These are phyloP conservation scores for Leptopilina clavipes DNA, from an alignment of 1,140 invertebrate species.

Conservation along the genomic window DNA sequence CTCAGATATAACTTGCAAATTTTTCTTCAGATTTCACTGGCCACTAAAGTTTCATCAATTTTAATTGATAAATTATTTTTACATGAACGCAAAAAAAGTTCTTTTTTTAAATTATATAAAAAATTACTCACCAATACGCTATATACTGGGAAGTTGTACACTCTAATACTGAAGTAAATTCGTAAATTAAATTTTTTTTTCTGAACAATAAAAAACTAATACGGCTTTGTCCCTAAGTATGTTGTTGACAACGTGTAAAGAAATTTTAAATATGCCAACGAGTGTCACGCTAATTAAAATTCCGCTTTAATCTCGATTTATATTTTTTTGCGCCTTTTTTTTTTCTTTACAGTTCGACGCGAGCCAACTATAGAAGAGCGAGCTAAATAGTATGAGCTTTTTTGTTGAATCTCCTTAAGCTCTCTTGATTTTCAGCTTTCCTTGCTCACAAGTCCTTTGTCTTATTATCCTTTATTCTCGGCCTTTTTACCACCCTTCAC, in stretches of 20 bases:
- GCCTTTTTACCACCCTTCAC: background rate
- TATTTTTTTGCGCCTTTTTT: background rate
- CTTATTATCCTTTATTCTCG: background rate
- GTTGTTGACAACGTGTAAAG: conserved; percentile 23
- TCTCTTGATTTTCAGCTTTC: conserved; percentile 14
- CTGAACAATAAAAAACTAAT: too few relatives aligned
- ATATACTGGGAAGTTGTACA: too few relatives aligned
- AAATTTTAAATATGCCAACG: conserved; percentile 41
- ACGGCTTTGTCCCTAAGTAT: background rate
- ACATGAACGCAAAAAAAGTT: conserved; percentile 43
- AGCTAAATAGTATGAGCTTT: conserved; percentile 14
- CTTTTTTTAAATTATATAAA: too few relatives aligned
- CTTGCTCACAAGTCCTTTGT: conserved; percentile 1
- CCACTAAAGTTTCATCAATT: background rate
- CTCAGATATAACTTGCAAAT: conserved; percentile 15
- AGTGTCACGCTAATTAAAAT: conserved; percentile 54
- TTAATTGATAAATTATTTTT: conserved; percentile 39
- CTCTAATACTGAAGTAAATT: too few relatives aligned
- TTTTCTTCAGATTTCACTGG: background rate
- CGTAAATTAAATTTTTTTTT: too few relatives aligned
- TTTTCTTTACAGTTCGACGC: background rate
- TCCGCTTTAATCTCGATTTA: conserved; percentile 31
- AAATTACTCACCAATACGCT: too few relatives aligned
- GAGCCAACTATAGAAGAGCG: conserved; percentile 10
- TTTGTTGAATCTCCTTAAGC: conserved; percentile 9